These are phyloP conservation scores for Dermatophagoides farinae DNA, from an alignment of 1,140 invertebrate species.

Conservation along the genomic window DNA sequence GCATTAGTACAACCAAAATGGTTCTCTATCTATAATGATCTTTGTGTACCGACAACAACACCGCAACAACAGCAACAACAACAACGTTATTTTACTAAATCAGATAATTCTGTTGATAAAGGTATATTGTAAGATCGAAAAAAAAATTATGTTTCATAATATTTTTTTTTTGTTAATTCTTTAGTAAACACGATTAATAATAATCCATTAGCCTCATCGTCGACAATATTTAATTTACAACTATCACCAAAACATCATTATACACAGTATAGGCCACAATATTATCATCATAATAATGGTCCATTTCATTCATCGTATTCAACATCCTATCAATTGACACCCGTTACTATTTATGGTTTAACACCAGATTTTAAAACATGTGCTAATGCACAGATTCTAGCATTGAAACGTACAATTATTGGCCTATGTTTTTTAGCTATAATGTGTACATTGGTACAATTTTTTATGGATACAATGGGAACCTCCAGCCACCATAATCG, in stretches of 20 bases:
- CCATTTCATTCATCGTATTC: neutral
- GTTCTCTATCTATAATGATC: conserved; percentile 19
- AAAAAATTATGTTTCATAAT: no score
- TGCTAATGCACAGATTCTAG: conserved; percentile 16
- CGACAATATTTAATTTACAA: no score
- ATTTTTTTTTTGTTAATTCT: neutral
- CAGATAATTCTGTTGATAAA: neutral
- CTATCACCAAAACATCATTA: no score
- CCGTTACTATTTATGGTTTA: neutral
- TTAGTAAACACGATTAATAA: neutral
- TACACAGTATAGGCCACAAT: neutral
- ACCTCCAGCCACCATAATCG: no score
- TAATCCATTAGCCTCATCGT: neutral
- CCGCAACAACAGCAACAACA: neutral
- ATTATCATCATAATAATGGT: neutral
- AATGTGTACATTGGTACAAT: conserved; percentile 17
- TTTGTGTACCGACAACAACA: neutral
- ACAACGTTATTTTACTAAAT: no score
- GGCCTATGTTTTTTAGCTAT: conserved; percentile 18
- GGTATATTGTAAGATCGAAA: neutral
- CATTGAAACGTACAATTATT: conserved; percentile 15
- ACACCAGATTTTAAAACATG: conserved; percentile 3
- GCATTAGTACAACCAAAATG: conserved; percentile 20
- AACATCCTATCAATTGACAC: neutral
- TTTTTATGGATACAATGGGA: conserved; percentile 18